Evolutionary conservation across 2,113 vertebrate species (phyloP), one percentile per base, ranked within the genome.

Genomic region (Athene cunicularia): DNA sequence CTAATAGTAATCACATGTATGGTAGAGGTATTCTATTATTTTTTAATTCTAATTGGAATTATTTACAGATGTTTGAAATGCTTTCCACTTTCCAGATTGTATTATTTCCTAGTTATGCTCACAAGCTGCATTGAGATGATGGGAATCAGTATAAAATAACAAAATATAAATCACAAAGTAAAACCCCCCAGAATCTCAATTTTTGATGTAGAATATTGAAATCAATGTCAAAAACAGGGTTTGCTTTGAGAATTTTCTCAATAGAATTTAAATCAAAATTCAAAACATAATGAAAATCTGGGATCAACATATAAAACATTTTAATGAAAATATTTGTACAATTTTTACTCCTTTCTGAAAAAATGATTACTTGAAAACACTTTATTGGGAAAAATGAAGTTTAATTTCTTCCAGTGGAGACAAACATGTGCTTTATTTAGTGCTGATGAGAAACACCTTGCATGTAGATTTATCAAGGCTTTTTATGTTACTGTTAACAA

Each of bases 191-290:
- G 14, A 82, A 43, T 17, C 5, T 47, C 22, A 14, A 5, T 17
- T 73, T 73, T 77, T 76, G 0, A 80, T 70, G 41, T 33, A 1
- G 4, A 66, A 33, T 74, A 53, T 18, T 76, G 24, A 94, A 83
- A 89, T 55, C 26, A n/a, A 4, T 37, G 17, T n/a, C n/a, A 81
- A 45, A 70, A 5, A 0, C 2, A 26, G 3, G 5, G n/a, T 58
- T 73, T 81, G 3, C 11, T 81, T 53, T 71, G 50, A 88, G 26
- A 59, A 22, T 30, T 32, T 93, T 85, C 27, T 67, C 20, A n/a
- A 4, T 33, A 39, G 18, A 85, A 62, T 85, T 74, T 81, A 55
- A 59, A 68, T 72, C 10, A 75, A 75, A 72, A 73, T 49, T 56
- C 27, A 66, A 71, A 88, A 18, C 9, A 37, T 21, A 60, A 53